These are phyloP conservation scores for Choristoneura fumiferana DNA, from an alignment of 1,140 invertebrate genomes.

Conservation along the genomic window DNA sequence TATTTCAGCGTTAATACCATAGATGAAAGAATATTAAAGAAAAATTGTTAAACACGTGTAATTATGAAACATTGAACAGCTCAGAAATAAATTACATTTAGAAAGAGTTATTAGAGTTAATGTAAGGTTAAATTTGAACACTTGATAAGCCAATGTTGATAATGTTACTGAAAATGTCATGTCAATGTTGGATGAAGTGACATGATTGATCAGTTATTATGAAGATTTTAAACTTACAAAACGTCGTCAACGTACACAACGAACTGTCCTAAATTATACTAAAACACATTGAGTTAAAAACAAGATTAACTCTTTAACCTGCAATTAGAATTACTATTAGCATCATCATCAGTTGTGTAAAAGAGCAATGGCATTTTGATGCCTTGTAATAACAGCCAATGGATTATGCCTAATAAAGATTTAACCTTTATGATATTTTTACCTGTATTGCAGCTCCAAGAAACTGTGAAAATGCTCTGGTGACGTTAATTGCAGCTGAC, in stretches of 20 bases:
- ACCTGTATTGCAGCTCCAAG: slow-evolving; percentile 87
- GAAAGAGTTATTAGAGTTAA: too few relatives aligned
- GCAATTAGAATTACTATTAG: too few relatives aligned
- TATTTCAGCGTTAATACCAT: too few relatives aligned
- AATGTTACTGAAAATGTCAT: neutral
- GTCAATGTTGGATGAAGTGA: neutral
- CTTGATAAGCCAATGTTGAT: neutral
- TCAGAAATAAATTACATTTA: too few relatives aligned
- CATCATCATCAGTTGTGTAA: too few relatives aligned
- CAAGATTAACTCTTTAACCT: too few relatives aligned
- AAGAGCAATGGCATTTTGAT: too few relatives aligned
- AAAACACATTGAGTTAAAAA: neutral
- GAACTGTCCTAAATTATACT: neutral
- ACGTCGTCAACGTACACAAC: neutral
- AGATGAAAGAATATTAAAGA: neutral
- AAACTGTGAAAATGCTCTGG: slow-evolving; percentile 85
- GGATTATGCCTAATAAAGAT: too few relatives aligned
- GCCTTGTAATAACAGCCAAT: too few relatives aligned
- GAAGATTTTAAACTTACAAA: neutral
- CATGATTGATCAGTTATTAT: neutral
- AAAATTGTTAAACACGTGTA: neutral
- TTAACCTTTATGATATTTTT: too few relatives aligned
- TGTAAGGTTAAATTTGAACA: too few relatives aligned
- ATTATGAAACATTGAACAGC: too few relatives aligned
- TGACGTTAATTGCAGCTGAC: slow-evolving; percentile 84